phyloP scores from a whole-genome alignment of 2,113 vertebrate species.

The Periophthalmodon schlosseri region DNA sequence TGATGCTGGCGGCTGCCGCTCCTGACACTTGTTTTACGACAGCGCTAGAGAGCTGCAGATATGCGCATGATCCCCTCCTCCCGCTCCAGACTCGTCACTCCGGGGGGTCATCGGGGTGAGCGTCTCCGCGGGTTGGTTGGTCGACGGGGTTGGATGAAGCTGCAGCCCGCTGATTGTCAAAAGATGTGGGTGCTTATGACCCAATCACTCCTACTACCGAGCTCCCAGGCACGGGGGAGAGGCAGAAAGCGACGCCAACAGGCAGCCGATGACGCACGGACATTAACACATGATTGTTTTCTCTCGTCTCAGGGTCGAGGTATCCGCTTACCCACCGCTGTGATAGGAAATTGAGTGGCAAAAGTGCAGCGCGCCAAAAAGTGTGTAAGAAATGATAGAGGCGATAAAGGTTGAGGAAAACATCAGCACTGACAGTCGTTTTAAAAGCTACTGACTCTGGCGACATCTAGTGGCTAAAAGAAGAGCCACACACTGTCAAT shows the following conservation, averaged over 20 bases:
- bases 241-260: slow-evolving; percentile 22
- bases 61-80: slow-evolving; percentile 50
- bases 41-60: slow-evolving; percentile 57
- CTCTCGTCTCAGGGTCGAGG: neutral
- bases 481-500: slow-evolving; percentile 17
- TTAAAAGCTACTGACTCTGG: slow-evolving; percentile 13
- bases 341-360: neutral
- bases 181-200: slow-evolving; percentile 14
- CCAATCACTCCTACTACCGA: slow-evolving; percentile 18
- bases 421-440: neutral
- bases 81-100: slow-evolving; percentile 36
- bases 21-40: slow-evolving; percentile 49
- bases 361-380: neutral
- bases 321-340: neutral
- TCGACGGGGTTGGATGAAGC: slow-evolving; percentile 9
- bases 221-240: slow-evolving; percentile 29
- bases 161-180: slow-evolving; percentile 19
- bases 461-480: slow-evolving; percentile 66
- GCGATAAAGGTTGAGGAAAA: neutral
- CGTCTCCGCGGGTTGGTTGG: slow-evolving; percentile 29
- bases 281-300: slow-evolving; percentile 20
- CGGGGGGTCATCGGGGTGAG: slow-evolving; percentile 56
- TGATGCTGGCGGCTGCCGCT: slow-evolving; percentile 10
- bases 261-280: slow-evolving; percentile 61
- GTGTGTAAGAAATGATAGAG: neutral